Conservation (phyloP, 2,113 vertebrate species). For the Lophotis ruficrista region DNA sequence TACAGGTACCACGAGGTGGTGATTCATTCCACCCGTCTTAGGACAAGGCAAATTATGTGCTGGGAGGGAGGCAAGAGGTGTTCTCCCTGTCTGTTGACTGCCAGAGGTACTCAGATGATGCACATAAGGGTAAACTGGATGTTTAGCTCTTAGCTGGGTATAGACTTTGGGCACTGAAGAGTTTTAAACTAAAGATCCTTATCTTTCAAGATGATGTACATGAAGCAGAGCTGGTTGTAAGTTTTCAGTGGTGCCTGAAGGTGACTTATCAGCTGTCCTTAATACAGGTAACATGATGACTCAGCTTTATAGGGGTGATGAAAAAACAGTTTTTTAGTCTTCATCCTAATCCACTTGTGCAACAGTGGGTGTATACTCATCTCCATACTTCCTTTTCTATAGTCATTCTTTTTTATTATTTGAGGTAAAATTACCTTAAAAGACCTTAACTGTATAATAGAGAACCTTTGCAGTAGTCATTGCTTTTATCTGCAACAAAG, state of each 20-base stretch:
- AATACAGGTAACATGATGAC: background rate
- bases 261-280: background rate
- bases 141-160: background rate
- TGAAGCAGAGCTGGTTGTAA: background rate
- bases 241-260: background rate
- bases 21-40: constrained; percentile 1
- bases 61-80: background rate
- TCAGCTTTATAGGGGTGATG: background rate
- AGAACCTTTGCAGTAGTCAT: background rate
- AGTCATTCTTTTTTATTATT: background rate
- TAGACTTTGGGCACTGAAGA: background rate
- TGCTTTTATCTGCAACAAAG: background rate
- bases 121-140: background rate
- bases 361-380: background rate
- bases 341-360: background rate
- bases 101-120: background rate
- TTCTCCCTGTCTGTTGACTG: background rate
- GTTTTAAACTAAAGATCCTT: background rate
- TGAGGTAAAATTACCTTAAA: background rate
- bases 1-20: background rate
- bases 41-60: background rate
- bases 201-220: background rate
- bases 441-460: background rate
- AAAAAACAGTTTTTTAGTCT: background rate
- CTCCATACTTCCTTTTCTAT: background rate